Evolutionary conservation across 2,113 vertebrate genomes (phyloP).

Genomic region (Stercorarius parasiticus): DNA sequence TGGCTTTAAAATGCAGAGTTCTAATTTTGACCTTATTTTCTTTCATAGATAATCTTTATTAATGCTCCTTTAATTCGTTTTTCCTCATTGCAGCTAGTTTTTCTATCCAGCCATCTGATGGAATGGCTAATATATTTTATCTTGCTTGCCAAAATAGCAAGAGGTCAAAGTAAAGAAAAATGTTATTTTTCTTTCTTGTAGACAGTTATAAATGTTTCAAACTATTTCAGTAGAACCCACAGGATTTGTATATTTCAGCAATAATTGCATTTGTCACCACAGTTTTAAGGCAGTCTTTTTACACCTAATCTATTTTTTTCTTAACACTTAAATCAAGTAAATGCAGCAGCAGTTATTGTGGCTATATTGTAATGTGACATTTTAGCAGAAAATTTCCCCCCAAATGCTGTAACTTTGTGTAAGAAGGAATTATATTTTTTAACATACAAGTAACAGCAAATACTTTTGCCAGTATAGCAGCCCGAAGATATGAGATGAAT

Average conservation of each 20-base stretch:
- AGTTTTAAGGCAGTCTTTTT: slow-evolving; percentile 65
- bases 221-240: slow-evolving; percentile 1
- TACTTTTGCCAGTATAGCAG: background rate
- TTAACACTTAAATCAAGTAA: slow-evolving; percentile 72
- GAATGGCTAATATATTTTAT: slow-evolving; percentile 47
- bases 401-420: background rate
- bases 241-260: slow-evolving; percentile 51
- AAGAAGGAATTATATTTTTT: background rate
- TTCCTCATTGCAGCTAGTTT: slow-evolving; percentile 33
- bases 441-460: background rate
- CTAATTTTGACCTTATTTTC: slow-evolving; percentile 56
- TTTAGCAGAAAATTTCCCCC: slow-evolving; percentile 38
- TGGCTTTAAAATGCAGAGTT: slow-evolving; percentile 60
- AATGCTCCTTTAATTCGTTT: slow-evolving; percentile 43
- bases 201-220: background rate
- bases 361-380: slow-evolving; percentile 36
- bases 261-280: slow-evolving; percentile 68
- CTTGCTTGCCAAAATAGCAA: slow-evolving; percentile 25
- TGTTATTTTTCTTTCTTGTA: background rate
- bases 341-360: slow-evolving; percentile 66
- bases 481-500: background rate
- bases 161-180: slow-evolving; percentile 9
- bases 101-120: background rate
- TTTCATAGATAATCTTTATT: slow-evolving; percentile 66
- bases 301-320: slow-evolving; percentile 58